Base-by-base conservation (phyloP, 2,888 invertebrate genomes). In the Lasioglossum calceatum region DNA sequence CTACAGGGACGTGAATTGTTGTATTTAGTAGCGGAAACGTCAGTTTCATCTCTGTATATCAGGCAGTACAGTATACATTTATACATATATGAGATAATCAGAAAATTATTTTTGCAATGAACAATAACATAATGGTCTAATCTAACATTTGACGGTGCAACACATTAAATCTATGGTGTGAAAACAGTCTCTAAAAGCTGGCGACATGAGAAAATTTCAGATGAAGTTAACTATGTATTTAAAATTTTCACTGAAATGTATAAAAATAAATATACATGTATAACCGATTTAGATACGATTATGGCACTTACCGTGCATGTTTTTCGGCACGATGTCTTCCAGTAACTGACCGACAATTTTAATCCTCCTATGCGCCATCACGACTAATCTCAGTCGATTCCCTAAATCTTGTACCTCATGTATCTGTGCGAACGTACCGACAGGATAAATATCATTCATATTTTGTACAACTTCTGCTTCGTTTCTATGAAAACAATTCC, bases 361-460 rank as follows among this genome's bases (percentile, higher is more conserved):
- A 64, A 98, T 98, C 88, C 99, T 96, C 84, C 99, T 96, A 95
- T 99, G 99, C 0, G 99, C 99, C 97, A 99, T 98, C 14, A 99
- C 98, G 7, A 99, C 98, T 93, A 99, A 96, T 84, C 98, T 96
- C 76, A 99, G 95, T 94, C 97, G 97, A 93, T 98, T 98, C 10
- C 98, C 99, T 94, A 99, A 96, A 94, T 99, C 99, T 95, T 99
- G 99, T 96, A 99, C 97, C 95, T 99, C 99, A 92, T 99, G 98
- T 89, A 99, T 99, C 96, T 99, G 99, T 14, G 99, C 99, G 95
- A 99, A 99, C 3, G 99, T 98, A 14, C 99, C 99, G 44, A 99
- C 97, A 78, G 97, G 96, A 94, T 99, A 98, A 64, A 99, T 96
- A 88, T 99, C 99, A 86, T 98, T 97, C 44, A 99, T 93, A 79